Evolutionary conservation across 2,113 vertebrate genomes (phyloP), one percentile per base, ranked within the genome.

Genomic region (Eurypyga helias): DNA sequence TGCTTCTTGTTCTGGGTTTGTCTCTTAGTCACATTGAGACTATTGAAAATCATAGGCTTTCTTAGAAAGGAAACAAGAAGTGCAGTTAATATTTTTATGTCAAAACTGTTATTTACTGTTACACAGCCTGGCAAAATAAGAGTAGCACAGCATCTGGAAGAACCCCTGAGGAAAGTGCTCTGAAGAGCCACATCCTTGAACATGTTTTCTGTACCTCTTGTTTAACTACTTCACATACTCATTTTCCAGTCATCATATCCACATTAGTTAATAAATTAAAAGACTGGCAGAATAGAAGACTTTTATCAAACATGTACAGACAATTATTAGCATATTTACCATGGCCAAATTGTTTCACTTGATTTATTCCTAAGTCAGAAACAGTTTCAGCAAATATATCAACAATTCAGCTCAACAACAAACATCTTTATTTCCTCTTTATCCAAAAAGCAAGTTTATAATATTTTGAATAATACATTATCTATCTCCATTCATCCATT

Each of bases 391-490:
- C 69, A 87, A 84, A 83, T 67, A 55, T 29, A 93, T 78, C 77
- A 95, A 16, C 51, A 64, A 91, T 92, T 9, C 18, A 82, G 33
- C 34, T 82, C 25, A 87, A 81, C 17, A 81, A 89, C 64, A 70
- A 84, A 25, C 0, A 6, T 52, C 79, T 92, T 93, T 89, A 80
- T 95, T 95, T 94, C 31, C 33, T 85, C 36, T 76, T 89, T 75
- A 90, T 41, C 24, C 43, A 88, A 93, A 94, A 91, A 80, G 58
- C 76, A 84, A 87, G 34, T 91, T 89, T 79, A 78, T 81, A 89
- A 87, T 79, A 83, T 81, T 87, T 69, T 89, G 89, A 91, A 94
- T 92, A 96, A 93, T 87, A 61, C n/a, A 82, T 96, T 92, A 91
- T 89, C 51, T 87, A 14, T 91, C 83, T 43, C 38, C 81, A 94